Evolutionary conservation across 2,113 vertebrate genomes (phyloP).

Genomic region (Cryptomyrus ogoouensis): DNA sequence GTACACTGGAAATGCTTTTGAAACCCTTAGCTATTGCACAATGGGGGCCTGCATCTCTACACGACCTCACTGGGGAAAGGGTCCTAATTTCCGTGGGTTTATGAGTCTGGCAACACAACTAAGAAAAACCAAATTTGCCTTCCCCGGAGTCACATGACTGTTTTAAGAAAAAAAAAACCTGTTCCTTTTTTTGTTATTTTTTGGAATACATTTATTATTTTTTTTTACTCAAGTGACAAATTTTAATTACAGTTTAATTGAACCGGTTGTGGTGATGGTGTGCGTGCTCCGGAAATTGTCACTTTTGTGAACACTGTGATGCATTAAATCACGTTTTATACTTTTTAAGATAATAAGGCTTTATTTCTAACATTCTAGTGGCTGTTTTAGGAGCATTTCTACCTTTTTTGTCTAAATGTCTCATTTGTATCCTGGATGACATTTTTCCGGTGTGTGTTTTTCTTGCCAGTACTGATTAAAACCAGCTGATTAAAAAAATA

Average conservation of each 20-base stretch:
- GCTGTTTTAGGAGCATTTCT: conserved; percentile 27
- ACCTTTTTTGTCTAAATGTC: conserved; percentile 31
- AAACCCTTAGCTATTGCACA: background rate
- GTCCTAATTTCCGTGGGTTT: conserved; percentile 6
- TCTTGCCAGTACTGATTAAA: conserved; percentile 37
- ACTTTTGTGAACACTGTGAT: conserved; percentile 44
- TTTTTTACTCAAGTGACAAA: conserved; percentile 24
- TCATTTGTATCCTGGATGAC: conserved; percentile 31
- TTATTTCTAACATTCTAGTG: conserved; percentile 32
- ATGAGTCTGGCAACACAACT: conserved; percentile 14
- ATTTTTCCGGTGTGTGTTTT: conserved; percentile 28
- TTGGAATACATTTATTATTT: conserved; percentile 13
- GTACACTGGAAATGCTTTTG: background rate
- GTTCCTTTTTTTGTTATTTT: conserved; percentile 10
- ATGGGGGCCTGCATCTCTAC: background rate
- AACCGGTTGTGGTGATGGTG: conserved; percentile 23
- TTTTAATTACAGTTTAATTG: conserved; percentile 20
- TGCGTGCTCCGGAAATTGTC: conserved; percentile 16
- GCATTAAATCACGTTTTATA: conserved; percentile 35
- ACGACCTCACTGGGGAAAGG: background rate
- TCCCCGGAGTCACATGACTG: conserved; percentile 21
- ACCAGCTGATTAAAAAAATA: conserved; percentile 33
- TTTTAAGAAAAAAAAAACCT: background rate
- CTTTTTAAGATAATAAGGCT: conserved; percentile 31
- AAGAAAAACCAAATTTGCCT: conserved; percentile 36